Percentiles rank a stretch among this genome's conserved stretches.
Conservation (phyloP, 2,797 vertebrate genomes). For the Phalanger gymnotis region DNA sequence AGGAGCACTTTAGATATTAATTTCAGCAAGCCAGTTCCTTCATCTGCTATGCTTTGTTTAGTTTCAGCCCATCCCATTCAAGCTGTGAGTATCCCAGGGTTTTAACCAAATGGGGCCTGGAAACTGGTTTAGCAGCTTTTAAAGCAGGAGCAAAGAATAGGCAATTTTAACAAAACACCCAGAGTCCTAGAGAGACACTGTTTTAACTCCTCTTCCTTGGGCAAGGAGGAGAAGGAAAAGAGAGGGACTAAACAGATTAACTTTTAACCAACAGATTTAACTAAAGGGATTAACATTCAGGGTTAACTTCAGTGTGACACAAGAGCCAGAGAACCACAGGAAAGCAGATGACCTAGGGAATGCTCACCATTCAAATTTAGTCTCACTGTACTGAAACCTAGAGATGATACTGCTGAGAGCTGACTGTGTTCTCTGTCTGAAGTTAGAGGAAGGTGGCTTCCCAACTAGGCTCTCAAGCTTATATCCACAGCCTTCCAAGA, state of each 20-base stretch:
- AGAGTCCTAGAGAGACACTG: background rate
- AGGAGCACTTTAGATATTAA: background rate
- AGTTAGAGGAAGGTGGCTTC: background rate
- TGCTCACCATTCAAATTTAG: background rate
- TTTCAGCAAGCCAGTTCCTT: background rate
- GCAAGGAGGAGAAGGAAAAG: background rate
- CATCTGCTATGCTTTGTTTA: background rate
- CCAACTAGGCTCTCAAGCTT: background rate
- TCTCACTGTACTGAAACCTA: background rate
- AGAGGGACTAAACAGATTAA: constrained; percentile 28
- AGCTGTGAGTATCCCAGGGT: background rate
- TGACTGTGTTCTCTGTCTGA: fast-evolving
- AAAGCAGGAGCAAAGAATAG: constrained; percentile 2
- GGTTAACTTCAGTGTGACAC: constrained; percentile 34
- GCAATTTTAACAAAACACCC: background rate
- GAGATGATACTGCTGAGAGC: no score
- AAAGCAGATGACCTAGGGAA: background rate
- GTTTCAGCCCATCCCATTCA: background rate
- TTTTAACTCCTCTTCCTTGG: background rate
- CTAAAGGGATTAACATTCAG: constrained; percentile 38
- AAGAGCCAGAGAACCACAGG: background rate
- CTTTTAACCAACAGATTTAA: constrained; percentile 50
- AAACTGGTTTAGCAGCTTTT: constrained; percentile 57
- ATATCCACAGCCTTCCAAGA: background rate
- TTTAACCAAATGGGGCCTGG: background rate